Percentiles rank a stretch among this genome's conserved stretches.
Evolutionary conservation across 2,888 invertebrate genomes (phyloP).

Genomic region (Brachylomia viminalis): DNA sequence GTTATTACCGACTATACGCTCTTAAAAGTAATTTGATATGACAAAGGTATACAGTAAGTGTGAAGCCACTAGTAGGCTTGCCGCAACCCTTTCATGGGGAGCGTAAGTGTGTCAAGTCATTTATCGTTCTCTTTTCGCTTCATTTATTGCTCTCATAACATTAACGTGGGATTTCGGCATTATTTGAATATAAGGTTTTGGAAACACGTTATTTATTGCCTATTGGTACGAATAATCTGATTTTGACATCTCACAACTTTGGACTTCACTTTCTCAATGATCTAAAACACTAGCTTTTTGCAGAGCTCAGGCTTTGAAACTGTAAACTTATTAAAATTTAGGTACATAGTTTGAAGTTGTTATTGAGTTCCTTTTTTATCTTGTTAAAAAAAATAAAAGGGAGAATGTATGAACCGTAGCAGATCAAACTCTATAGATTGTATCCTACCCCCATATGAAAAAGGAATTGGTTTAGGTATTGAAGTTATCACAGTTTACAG

Average conservation of each 20-base stretch:
- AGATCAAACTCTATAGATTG: too few species aligned
- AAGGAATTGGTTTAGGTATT: too few species aligned
- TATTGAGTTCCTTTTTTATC: not conserved
- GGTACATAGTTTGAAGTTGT: not conserved
- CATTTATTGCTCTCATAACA: not conserved
- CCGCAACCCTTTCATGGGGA: conserved; percentile 23
- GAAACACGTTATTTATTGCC: too few species aligned
- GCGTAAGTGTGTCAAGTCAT: conserved; percentile 36
- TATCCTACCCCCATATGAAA: too few species aligned
- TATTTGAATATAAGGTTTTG: conserved; percentile 6
- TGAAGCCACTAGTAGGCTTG: not conserved
- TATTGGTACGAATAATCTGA: not conserved
- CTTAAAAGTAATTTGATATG: conserved; percentile 21
- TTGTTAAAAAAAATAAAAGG: not conserved
- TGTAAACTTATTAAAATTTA: not conserved
- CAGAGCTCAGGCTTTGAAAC: not conserved
- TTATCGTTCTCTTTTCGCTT: conserved; percentile 48
- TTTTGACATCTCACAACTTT: not conserved
- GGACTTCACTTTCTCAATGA: not conserved
- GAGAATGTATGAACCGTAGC: not conserved
- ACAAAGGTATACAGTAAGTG: conserved; percentile 37
- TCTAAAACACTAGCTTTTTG: not conserved
- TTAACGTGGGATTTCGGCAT: too few species aligned
- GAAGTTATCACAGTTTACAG: too few species aligned
- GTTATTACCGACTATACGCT: not conserved